Conservation (phyloP, 2,797 vertebrate species). For the Manis crassicaudata region DNA sequence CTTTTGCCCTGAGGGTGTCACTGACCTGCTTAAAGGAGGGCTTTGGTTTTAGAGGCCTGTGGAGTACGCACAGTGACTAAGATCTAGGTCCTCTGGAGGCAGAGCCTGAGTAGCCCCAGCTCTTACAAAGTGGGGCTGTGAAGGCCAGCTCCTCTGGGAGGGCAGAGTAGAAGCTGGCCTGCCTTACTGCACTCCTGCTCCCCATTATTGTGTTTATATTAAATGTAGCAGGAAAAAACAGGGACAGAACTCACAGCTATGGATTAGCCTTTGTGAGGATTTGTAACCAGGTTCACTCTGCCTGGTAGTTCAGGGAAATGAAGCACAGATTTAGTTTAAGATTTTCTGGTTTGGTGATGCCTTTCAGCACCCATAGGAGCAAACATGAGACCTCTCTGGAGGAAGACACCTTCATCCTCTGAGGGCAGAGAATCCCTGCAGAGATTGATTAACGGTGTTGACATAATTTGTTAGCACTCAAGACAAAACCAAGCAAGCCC, state of each 20-base stretch:
- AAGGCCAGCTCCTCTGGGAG: not conserved
- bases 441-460: not conserved
- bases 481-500: not conserved
- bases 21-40: not conserved
- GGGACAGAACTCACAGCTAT: not conserved
- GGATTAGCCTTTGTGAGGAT: not conserved
- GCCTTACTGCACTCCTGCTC: not conserved
- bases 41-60: not conserved
- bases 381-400: not conserved
- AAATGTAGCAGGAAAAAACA: not conserved
- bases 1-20: not conserved
- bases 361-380: not conserved
- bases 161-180: not conserved
- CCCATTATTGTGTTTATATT: not conserved
- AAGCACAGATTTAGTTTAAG: not conserved
- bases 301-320: not conserved
- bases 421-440: not conserved
- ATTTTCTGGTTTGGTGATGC: not conserved
- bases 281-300: not conserved
- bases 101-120: not conserved
- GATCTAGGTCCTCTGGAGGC: no score
- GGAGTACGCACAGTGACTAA: not conserved
- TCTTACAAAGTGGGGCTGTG: not conserved
- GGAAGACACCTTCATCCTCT: not conserved
- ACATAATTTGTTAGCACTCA: not conserved